Conservation (phyloP, 92 coral and sea anemone species). For the Palythoa caribaeorum region DNA sequence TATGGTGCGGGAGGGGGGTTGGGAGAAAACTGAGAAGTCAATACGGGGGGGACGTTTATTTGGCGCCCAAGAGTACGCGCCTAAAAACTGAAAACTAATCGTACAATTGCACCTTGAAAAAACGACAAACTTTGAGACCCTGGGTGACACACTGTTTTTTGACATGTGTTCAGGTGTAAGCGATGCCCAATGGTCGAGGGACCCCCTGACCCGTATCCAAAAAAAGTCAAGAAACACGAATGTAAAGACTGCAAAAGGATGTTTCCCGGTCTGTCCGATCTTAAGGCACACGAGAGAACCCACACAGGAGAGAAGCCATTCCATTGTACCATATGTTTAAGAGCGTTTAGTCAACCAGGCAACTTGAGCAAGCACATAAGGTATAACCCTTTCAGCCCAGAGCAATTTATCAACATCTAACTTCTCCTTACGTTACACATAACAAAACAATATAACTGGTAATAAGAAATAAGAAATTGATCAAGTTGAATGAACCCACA, state of each 20-base stretch:
- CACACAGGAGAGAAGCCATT: slow-evolving; percentile 93
- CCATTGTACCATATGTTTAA: slow-evolving; percentile 72
- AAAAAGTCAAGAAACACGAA: slow-evolving; percentile 60
- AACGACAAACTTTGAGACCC: too few species aligned
- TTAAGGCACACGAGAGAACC: slow-evolving; percentile 72
- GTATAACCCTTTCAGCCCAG: slow-evolving; percentile 29
- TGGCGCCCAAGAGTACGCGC: too few species aligned
- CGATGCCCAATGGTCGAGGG: slow-evolving; percentile 93
- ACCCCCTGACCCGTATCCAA: slow-evolving; percentile 55
- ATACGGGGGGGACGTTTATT: too few species aligned
- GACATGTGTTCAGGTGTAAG: slow-evolving; percentile 63
- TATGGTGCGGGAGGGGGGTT: too few species aligned
- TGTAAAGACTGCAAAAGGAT: slow-evolving; percentile 74
- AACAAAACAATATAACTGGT: too few species aligned
- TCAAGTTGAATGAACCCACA: slow-evolving; percentile 62
- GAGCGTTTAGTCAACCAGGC: slow-evolving; percentile 86
- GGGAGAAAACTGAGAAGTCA: too few species aligned
- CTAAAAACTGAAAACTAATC: too few species aligned
- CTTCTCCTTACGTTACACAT: too few species aligned
- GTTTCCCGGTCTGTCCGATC: slow-evolving; percentile 91
- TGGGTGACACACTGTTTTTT: not conserved
- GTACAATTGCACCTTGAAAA: too few species aligned
- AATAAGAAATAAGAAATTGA: too few species aligned
- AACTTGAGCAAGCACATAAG: slow-evolving; percentile 81
- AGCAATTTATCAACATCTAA: too few species aligned